A percentile compares a stretch with the other conserved stretches of the same genome.
Conservation (phyloP, 2,113 vertebrate species). For the Phaethon lepturus region DNA sequence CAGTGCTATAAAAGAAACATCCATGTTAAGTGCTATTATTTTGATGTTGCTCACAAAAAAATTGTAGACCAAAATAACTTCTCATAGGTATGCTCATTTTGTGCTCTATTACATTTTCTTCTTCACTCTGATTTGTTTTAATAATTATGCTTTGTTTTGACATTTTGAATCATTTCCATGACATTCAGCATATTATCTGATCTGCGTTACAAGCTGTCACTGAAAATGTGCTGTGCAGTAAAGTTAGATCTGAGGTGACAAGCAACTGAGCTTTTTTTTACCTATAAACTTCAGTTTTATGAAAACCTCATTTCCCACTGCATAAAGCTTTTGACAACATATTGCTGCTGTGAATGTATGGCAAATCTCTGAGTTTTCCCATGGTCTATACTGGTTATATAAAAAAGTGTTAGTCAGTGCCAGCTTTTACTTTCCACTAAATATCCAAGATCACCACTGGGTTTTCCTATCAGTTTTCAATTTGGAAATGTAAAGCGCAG, state of each 20-base stretch:
- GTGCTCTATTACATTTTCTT: neutral
- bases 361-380: neutral
- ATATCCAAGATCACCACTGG: neutral
- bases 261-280: neutral
- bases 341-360: neutral
- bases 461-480: neutral
- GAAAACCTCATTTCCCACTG: neutral
- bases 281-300: neutral
- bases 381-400: neutral
- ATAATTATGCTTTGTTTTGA: slow-evolving; percentile 62
- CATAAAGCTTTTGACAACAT: neutral
- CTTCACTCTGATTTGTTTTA: slow-evolving; percentile 36
- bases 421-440: neutral
- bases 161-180: slow-evolving; percentile 31
- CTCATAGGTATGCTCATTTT: slow-evolving; percentile 20
- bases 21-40: neutral
- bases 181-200: slow-evolving; percentile 33
- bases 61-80: slow-evolving; percentile 9
- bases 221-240: neutral
- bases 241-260: slow-evolving; percentile 43
- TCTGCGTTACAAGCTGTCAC: slow-evolving; percentile 27
- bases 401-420: neutral
- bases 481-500: slow-evolving; percentile 13
- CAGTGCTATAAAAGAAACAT: neutral
- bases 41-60: neutral